phyloP scores from a whole-genome alignment of 2,797 vertebrate genomes.

The Oryzias sinensis region DNA sequence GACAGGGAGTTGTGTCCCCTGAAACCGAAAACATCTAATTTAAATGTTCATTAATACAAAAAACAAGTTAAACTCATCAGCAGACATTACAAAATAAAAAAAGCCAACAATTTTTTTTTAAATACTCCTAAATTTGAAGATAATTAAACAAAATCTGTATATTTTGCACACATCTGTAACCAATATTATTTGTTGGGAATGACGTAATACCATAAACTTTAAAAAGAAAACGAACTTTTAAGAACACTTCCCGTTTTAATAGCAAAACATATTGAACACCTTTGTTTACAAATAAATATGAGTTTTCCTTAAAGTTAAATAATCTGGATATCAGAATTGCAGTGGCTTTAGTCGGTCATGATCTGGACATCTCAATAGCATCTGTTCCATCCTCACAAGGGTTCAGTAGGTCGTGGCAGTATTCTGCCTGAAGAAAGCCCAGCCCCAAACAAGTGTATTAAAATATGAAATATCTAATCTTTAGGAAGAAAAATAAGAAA shows the following conservation, averaged over 20 bases:
- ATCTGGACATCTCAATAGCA: slow-evolving; percentile 11
- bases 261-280: slow-evolving; percentile 11
- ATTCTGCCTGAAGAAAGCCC: slow-evolving; percentile 49
- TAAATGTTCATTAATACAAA: too few species aligned
- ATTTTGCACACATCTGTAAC: slow-evolving; percentile 13
- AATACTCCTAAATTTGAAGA: too few species aligned
- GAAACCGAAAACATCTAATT: too few species aligned
- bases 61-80: too few species aligned
- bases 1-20: too few species aligned
- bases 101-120: too few species aligned
- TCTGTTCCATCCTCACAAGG: slow-evolving; percentile 5
- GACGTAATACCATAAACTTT: slow-evolving; percentile 15
- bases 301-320: slow-evolving; percentile 42
- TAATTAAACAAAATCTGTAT: slow-evolving; percentile 5
- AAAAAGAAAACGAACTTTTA: slow-evolving; percentile 7
- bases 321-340: slow-evolving; percentile 29
- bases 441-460: slow-evolving; percentile 22
- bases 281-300: slow-evolving; percentile 51
- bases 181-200: slow-evolving; percentile 10
- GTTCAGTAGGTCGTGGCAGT: slow-evolving; percentile 48
- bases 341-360: slow-evolving; percentile 3
- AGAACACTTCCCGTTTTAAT: slow-evolving; percentile 26
- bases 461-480: slow-evolving; percentile 20
- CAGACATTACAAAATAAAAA: too few species aligned
- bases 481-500: slow-evolving; percentile 16